These are phyloP conservation scores for Lathamus discolor DNA, from an alignment of 2,113 vertebrate genomes.

Conservation along the genomic window DNA sequence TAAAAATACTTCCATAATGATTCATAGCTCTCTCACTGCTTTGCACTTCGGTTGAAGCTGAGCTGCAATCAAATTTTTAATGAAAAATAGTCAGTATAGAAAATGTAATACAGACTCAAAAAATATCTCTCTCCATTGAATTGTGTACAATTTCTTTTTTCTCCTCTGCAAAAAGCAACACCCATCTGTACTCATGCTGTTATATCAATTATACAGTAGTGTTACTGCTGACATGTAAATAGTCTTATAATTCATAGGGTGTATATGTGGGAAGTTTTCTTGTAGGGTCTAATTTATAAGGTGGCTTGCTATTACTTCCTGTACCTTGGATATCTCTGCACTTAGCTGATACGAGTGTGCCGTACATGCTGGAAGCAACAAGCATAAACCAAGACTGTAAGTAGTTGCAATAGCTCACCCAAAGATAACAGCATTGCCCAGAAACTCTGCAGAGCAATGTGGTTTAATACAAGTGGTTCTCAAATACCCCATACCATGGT, in stretches of 20 bases:
- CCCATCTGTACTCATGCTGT: background rate
- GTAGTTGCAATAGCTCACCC: background rate
- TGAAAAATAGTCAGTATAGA: background rate
- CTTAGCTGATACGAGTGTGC: background rate
- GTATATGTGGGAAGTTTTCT: background rate
- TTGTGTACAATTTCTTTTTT: background rate
- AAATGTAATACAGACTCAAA: background rate
- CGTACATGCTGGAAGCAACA: background rate
- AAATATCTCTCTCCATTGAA: background rate
- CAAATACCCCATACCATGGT: background rate
- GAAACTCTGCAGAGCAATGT: background rate
- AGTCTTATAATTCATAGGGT: background rate
- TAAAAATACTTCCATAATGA: background rate
- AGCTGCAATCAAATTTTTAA: background rate
- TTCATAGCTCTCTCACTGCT: background rate
- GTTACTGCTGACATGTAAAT: background rate
- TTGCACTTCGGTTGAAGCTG: background rate
- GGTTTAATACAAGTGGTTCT: background rate
- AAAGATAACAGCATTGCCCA: background rate
- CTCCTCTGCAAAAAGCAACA: background rate
- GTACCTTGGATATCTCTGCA: background rate
- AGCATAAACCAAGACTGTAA: background rate
- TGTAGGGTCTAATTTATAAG: background rate
- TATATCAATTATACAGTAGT: background rate
- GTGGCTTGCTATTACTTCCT: background rate